Conservation (phyloP, 1,140 invertebrate species). For the Liolophura sinensis region DNA sequence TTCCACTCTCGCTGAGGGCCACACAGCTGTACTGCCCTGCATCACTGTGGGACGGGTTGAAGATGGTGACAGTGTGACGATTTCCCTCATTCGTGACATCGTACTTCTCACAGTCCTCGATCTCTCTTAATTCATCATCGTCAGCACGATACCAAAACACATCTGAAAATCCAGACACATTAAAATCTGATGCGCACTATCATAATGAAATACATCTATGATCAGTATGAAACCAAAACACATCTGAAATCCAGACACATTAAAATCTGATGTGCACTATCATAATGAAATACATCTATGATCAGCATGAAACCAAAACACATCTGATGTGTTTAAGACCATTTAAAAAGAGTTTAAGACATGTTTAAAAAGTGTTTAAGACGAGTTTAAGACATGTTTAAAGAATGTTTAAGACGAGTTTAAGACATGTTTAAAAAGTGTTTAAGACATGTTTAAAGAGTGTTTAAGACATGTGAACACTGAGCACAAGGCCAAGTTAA, state of each 20-base stretch:
- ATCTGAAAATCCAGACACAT: slow-evolving; percentile 36
- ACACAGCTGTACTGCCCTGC: slow-evolving; percentile 53
- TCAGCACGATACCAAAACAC: slow-evolving; percentile 52
- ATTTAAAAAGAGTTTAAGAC: no score
- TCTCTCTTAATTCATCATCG: slow-evolving; percentile 38
- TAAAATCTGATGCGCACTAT: background rate
- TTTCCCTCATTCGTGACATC: slow-evolving; percentile 39
- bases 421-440: no score
- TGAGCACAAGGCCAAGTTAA: no score
- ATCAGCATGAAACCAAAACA: no score
- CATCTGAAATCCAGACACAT: slow-evolving; percentile 34
- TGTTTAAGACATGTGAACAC: no score
- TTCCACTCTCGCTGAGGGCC: slow-evolving; percentile 28
- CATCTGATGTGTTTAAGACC: no score
- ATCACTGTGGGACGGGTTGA: slow-evolving; percentile 29
- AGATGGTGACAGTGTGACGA: slow-evolving; percentile 36
- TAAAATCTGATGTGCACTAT: background rate
- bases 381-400: no score
- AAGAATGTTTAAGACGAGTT: no score
- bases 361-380: no score
- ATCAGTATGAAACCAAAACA: background rate
- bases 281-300: background rate
- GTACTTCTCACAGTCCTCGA: slow-evolving; percentile 49
- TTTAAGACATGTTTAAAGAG: no score
- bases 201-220: background rate